Base-by-base conservation (phyloP, 2,888 invertebrate species). In the Tetramorium bicarinatum region DNA sequence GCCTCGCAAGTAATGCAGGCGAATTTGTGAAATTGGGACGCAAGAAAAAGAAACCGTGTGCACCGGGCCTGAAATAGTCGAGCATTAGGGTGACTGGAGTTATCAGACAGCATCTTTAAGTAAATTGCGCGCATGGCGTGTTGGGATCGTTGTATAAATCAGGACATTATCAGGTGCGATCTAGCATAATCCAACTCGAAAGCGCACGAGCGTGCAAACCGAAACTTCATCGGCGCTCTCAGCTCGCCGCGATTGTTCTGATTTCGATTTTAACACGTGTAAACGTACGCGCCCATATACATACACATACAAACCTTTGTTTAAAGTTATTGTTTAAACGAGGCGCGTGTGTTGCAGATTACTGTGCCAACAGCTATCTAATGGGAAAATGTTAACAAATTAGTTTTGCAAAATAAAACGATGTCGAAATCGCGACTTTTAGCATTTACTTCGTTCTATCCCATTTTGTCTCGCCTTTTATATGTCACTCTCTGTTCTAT, bases 21-120 rank as follows among this genome's bases (percentile, higher is more conserved):
- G 29, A 74, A 69, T 72, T 82, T 54, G 67, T 87, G 59, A 88
- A 87, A 83, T 75, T 74, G 62, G 82, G 72, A 69, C 85, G 56
- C 69, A 66, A 38, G 49, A 67, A 59, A 41, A 66, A 62, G 77
- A 84, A 84, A 83, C 64, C 38, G 82, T 41, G 34, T 59, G 52
- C 34, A 38, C 18, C 34, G 15, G 21, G 56, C 67, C 84, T 87
- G 59, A 88, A 86, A 79, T 88, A 86, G 76, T 82, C 81, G 56
- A 83, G 66, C 72, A 67, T 61, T 54, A 54, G 59, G 8, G 44
- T 9, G 72, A 29, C 47, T 74, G 64, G 82, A 69, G 77, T 82
- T 87, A 87, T 87, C 87, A 41, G 86, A 44, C 77, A 66, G 71
- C 21, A 79, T 79, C 79, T 61, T 56, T 64, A 38, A 62, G 47